A percentile compares a stretch with the other conserved stretches of the same genome.
phyloP scores from a whole-genome alignment of 2,888 invertebrate genomes.

The Isotomurus palustris region DNA sequence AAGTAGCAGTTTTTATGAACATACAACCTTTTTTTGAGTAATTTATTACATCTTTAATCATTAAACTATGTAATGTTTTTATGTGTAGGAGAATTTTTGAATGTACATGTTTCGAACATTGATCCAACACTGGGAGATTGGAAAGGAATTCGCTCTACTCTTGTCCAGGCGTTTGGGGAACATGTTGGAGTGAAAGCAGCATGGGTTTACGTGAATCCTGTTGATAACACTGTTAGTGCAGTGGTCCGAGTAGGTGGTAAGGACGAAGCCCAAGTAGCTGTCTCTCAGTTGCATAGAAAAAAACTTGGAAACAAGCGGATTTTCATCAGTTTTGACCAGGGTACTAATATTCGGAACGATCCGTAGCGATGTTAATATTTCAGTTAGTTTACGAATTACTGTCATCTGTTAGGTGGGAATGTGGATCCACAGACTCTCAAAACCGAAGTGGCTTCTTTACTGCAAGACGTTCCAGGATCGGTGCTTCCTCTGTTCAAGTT shows the following conservation, averaged over 20 bases:
- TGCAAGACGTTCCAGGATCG: conserved; percentile 69
- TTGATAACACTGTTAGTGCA: conserved; percentile 65
- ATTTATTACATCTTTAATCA: too few relatives aligned
- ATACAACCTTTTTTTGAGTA: too few relatives aligned
- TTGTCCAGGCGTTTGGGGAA: conserved; percentile 20
- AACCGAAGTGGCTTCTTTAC: conserved; percentile 62
- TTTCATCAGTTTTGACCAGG: conserved; percentile 66
- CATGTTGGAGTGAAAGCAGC: conserved; percentile 24
- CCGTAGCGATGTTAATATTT: background rate
- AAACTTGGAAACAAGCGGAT: conserved; percentile 77
- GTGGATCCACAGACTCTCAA: conserved; percentile 36
- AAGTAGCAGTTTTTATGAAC: too few relatives aligned
- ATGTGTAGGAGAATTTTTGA: conserved; percentile 20
- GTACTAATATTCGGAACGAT: conserved; percentile 36
- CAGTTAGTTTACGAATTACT: background rate
- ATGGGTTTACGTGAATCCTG: conserved; percentile 49
- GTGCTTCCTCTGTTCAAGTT: conserved; percentile 74
- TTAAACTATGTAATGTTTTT: too few relatives aligned
- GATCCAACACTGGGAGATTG: conserved; percentile 28
- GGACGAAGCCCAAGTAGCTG: conserved; percentile 62
- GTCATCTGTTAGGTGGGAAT: conserved; percentile 4
- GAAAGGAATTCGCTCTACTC: conserved; percentile 20
- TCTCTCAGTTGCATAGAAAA: conserved; percentile 76
- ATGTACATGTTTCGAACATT: conserved; percentile 29
- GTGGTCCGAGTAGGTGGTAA: conserved; percentile 65